Conservation (phyloP, 2,113 vertebrate genomes). For the Amblyornis subalaris region DNA sequence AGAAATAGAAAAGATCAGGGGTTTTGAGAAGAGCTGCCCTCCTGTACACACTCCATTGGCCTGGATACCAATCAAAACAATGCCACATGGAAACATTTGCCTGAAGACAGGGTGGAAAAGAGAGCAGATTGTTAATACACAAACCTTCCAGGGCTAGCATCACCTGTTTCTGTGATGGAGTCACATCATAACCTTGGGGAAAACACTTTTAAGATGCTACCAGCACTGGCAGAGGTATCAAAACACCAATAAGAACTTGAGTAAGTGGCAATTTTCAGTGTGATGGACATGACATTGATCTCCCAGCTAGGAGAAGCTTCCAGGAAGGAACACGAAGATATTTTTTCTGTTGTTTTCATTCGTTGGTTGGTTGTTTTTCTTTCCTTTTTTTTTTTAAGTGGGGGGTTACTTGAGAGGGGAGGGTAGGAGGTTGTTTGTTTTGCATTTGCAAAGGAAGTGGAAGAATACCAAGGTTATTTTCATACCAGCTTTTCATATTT, state of each 20-base stretch:
- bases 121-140: not conserved
- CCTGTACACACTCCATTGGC: not conserved
- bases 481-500: not conserved
- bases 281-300: not conserved
- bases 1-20: not conserved
- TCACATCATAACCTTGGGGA: not conserved
- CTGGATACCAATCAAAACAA: not conserved
- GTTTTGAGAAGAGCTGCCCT: not conserved
- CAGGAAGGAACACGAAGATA: not conserved
- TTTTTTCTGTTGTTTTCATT: not conserved
- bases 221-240: not conserved
- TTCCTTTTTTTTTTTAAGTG: too few species aligned
- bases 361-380: accelerated
- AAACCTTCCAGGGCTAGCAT: not conserved
- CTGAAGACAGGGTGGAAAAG: not conserved
- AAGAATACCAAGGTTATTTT: not conserved
- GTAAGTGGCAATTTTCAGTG: not conserved
- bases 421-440: not conserved
- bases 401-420: too few species aligned
- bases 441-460: not conserved
- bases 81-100: not conserved
- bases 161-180: not conserved
- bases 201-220: not conserved
- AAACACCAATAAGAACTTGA: not conserved
- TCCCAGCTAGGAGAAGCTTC: not conserved